Evolutionary conservation across 2,888 invertebrate species (phyloP), one percentile per base, ranked within the genome.

Genomic region (Chesias legatella): DNA sequence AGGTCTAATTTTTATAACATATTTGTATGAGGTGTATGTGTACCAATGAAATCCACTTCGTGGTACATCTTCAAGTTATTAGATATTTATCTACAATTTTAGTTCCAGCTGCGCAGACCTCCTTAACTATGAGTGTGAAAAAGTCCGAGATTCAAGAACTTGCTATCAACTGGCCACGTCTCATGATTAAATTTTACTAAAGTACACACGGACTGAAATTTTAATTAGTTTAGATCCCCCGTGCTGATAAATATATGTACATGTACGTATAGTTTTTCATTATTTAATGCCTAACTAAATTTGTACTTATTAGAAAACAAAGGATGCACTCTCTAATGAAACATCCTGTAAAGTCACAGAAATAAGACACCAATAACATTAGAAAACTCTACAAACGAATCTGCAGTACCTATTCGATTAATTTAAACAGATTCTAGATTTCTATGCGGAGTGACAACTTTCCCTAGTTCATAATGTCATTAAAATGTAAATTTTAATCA

Each of bases 271-370:
- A 57, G 44, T 55, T 55, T 62, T 71, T 73, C 63, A 82, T 85
- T 84, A 72, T 70, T 78, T 49, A 52, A 43, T 58, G 63, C 56
- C 65, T 64, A 70, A 63, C 67, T 74, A 79, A 78, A 81, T 83
- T 82, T 81, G 78, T 79, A n/a, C n/a, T n/a, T n/a, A 68, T 79
- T 72, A 38, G 64, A 66, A 77, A 64, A 67, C 72, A 70, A 63
- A 83, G 85, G 84, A 86, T 82, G 78, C 79, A 60, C 60, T 62
- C 61, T 69, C 67, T 60, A 70, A 67, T 67, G 63, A 57, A 67
- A 17, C 13, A 3, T 17, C n/a, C 13, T 17, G 13, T 17, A 3
- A 17, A 5, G 13, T 5, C 5, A 17, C 13, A 17, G 13, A 17
- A 3, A 17, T 17, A 3, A 5, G 13, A 17, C 13, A 17, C 5